Base-by-base conservation (phyloP, 2,797 vertebrate genomes). In the Lepus townsendii region DNA sequence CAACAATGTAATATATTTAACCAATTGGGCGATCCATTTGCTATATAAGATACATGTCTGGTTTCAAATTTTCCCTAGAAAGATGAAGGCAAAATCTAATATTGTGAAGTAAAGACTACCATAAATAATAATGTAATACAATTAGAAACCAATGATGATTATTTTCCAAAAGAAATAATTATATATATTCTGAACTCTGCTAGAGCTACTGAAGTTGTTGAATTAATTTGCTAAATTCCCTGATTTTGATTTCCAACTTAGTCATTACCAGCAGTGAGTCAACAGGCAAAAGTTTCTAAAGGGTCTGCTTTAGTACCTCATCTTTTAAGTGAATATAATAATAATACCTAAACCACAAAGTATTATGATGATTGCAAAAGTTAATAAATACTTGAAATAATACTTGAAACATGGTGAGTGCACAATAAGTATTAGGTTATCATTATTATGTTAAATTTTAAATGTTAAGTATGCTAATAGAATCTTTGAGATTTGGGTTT, bases 1-100 rank as follows among this genome's bases (percentile, higher is more conserved):
- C 3, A 88, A 91, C 94, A 90, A 90, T 47, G 76, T 14, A 68
- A 52, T 72, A 79, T 30, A n/a, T 90, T 60, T 87, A 32, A 90
- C 30, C 6, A 73, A 63, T 1, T 66, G 19, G 72, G 22, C 27
- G 78, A 87, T 38, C 30, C 6, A 8, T 54, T 87, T 75, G 27
- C 26, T 14, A 14, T 78, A 30, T 54, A 79, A 86, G 35, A 86
- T 30, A 63, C 32, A 16, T 80, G 12, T 32, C 38, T 75, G 62
- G 12, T 7, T 85, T 77, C 26, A 77, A 62, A 7, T 38, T 78
- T 76, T 30, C 26, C n/a, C 32, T 42, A 27, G 24, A 68, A 73
- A 90, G 47, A 88, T 9, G 75, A 92, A 92, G 50, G 24, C 54
- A 57, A 91, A 92, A 54, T 47, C 2, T 72, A 60, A 71, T 72